Base-by-base conservation (phyloP, 1,140 invertebrate genomes). In the Aphidius ervi region DNA sequence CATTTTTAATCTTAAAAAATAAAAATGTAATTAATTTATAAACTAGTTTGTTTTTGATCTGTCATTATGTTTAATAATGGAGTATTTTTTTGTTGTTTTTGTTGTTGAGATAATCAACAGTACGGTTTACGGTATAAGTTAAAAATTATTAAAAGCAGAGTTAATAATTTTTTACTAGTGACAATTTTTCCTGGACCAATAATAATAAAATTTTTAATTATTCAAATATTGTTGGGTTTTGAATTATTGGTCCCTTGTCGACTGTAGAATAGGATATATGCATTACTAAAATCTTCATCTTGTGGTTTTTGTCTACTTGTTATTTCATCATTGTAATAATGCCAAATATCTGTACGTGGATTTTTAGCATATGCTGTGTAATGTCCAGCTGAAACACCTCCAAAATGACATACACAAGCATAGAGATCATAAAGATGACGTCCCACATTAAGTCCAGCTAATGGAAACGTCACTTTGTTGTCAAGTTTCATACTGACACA, bases 181-280 rank as follows among this genome's bases (percentile, higher is more conserved):
- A 31, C 23, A 2, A 31, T 31, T 31, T 3, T 31, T 31, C 4
- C 4, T 2, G 23, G 23, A 31, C 23, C 23, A 31, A 31, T 31
- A 31, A 3, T 31, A 31, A 3, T 31, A 31, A 31, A 31, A 31
- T 31, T 31, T 16, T 48, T 39, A 23, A 8, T 41, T 9, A 48
- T 39, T 74, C 74, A 76, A 75, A 77, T 77, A 70, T 79, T 80
- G 71, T 74, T 78, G 65, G 75, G 73, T 66, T 80, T 80, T 49
- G 76, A 57, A 54, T 71, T 78, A 31, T 31, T 31, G 48, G 67
- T 74, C 81, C 83, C 84, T 80, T 82, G 81, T 70, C 83, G 82
- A 70, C 85, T 83, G 70, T 88, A 89, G 72, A 89, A 89, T 45
- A 90, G 76, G 59, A 90, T 85, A 65, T 89, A 90, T 5, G 85